Evolutionary conservation across 2,888 invertebrate genomes (phyloP).

Genomic region (Eumacrocentrus americanus): DNA sequence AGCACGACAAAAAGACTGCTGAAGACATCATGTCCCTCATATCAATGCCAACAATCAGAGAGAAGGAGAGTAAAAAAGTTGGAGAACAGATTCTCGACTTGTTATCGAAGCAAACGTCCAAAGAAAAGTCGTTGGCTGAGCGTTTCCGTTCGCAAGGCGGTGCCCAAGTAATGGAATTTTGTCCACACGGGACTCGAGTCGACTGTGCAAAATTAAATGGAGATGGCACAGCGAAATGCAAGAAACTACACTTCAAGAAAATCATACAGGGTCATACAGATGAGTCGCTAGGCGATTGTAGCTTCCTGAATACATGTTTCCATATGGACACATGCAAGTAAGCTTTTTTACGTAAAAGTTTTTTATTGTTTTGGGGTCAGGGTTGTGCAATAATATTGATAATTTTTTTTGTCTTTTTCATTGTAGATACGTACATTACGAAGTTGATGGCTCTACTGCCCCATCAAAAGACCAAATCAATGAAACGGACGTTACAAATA

Average conservation of each 20-base stretch:
- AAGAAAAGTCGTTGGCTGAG: conserved; percentile 93
- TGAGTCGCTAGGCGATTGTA: conserved; percentile 94
- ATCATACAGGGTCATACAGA: conserved; percentile 96
- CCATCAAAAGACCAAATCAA: conserved; percentile 59
- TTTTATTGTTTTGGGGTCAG: neutral
- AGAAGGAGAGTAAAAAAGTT: conserved; percentile 93
- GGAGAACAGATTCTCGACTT: conserved; percentile 95
- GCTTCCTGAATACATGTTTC: conserved; percentile 97
- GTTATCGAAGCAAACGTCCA: conserved; percentile 93
- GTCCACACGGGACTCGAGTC: conserved; percentile 90
- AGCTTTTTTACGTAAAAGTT: conserved; percentile 31
- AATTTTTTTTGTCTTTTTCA: conserved; percentile 7
- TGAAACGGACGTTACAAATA: conserved; percentile 45
- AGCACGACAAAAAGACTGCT: conserved; percentile 52
- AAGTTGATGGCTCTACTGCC: conserved; percentile 80
- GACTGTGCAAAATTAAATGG: conserved; percentile 72
- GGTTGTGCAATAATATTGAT: neutral
- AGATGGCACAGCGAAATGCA: conserved; percentile 67
- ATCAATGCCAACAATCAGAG: conserved; percentile 92
- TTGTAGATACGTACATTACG: conserved; percentile 91
- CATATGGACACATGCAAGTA: conserved; percentile 98
- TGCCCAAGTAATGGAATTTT: conserved; percentile 93
- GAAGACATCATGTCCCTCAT: conserved; percentile 74
- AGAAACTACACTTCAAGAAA: conserved; percentile 94
- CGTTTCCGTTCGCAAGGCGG: conserved; percentile 95